Base-by-base conservation (phyloP, 1,140 invertebrate genomes). In the Yoshiicerus persimilis region DNA sequence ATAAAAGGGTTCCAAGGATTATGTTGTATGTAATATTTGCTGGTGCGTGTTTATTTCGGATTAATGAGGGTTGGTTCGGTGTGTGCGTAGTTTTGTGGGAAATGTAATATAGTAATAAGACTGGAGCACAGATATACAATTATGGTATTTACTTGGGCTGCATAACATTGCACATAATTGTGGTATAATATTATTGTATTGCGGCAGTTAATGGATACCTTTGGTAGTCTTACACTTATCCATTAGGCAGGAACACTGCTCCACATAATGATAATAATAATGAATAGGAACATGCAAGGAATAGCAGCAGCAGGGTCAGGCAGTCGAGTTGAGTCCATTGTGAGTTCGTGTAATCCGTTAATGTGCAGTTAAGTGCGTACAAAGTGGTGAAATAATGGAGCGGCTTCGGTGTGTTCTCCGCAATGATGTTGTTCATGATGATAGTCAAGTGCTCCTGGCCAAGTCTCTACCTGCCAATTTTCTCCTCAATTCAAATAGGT, bases 381-480 rank as follows among this genome's bases (percentile, higher is more conserved):
- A 85, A 85, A 85, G 39, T 56, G 39, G 84, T 47, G 84, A 47
- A 56, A 62, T 85, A 85, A 85, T 85, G 25, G 84, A 56, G 84
- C 39, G 84, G 30, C 25, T 62, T 30, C 39, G 30, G 84, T 85
- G 47, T 85, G 84, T 47, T 85, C 84, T 25, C 39, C 32, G 47
- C 25, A 64, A 64, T 66, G 56, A 64, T 62, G 34, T 86, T 38
- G 34, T 66, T 87, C 23, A 36, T 84, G 87, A 85, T 88, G 88
- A 83, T 86, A 64, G 70, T 86, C 70, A 86, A 86, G 39, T 41
- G 88, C 88, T 88, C 56, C 88, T 83, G 88, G 88, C 88, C 30
- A 88, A 64, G 56, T 84, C 64, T 62, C 85, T 47, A 89, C 85
- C 88, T 87, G 88, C 88, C 88, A 89, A 89, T 89, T 89, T 89